These are phyloP conservation scores for Ctenopoma kingsleyae DNA, from an alignment of 2,797 vertebrate genomes.

Conservation along the genomic window DNA sequence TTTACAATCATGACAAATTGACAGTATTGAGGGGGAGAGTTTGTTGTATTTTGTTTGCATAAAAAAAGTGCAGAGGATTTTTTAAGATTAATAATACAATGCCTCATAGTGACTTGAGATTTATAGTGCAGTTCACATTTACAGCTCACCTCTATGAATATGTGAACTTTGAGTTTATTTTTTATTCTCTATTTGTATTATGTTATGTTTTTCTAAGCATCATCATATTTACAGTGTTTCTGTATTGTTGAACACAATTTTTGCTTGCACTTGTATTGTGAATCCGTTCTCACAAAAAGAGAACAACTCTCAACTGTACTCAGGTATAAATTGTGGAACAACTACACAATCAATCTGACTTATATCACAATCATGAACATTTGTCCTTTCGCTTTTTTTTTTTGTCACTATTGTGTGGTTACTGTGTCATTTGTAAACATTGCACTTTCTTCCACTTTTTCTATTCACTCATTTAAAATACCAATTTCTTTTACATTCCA, in stretches of 20 bases:
- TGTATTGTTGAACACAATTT: conserved; percentile 8
- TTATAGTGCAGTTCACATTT: conserved; percentile 27
- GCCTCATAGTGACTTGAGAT: conserved; percentile 15
- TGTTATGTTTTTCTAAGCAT: conserved; percentile 11
- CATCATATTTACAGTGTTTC: conserved; percentile 2
- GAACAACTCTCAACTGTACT: conserved; percentile 38
- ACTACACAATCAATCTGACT: conserved; percentile 11
- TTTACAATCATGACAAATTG: conserved; percentile 53
- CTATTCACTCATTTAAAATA: not conserved
- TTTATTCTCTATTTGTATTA: conserved; percentile 8
- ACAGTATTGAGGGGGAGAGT: not conserved
- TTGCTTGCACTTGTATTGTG: conserved; percentile 57
- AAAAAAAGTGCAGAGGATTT: conserved; percentile 47
- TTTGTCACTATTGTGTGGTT: not conserved
- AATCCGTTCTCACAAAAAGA: conserved; percentile 20
- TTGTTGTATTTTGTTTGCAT: not conserved
- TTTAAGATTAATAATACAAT: conserved; percentile 5
- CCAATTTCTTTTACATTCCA: conserved; percentile 13
- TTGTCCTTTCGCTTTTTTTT: not conserved
- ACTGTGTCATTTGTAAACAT: not conserved
- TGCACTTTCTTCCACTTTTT: conserved; percentile 17
- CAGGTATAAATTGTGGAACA: conserved; percentile 47
- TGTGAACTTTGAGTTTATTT: not conserved
- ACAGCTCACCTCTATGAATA: not conserved
- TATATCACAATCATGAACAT: not conserved